These are phyloP conservation scores for Kuschelorhynchus macadamiae DNA, from an alignment of 2,888 invertebrate species.

Conservation along the genomic window DNA sequence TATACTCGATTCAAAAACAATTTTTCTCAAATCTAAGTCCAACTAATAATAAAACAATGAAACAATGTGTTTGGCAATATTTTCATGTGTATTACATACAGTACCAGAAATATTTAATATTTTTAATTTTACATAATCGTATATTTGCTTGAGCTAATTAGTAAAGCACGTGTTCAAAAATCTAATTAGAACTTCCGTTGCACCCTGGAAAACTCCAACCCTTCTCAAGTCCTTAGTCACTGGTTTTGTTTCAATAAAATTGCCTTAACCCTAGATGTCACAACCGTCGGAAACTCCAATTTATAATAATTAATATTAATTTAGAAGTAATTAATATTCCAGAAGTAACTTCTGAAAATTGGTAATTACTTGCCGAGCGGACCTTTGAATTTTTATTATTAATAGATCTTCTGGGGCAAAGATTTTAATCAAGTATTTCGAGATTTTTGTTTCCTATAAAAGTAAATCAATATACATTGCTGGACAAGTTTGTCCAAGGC, in stretches of 20 bases:
- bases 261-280: conserved; percentile 16
- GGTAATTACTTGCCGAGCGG: conserved; percentile 26
- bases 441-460: background rate
- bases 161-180: conserved; percentile 22
- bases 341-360: conserved; percentile 32
- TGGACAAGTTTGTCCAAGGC: no score
- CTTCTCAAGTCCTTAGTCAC: conserved; percentile 9
- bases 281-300: conserved; percentile 34
- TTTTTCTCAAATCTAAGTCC: no score
- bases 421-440: background rate
- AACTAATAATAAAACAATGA: no score
- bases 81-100: no score
- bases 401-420: background rate
- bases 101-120: no score
- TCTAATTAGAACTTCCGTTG: conserved; percentile 18
- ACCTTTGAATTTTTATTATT: conserved; percentile 12
- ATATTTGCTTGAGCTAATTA: no score
- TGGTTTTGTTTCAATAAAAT: conserved; percentile 23
- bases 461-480: no score
- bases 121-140: no score
- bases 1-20: no score
- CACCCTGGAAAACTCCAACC: conserved; percentile 1
- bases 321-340: conserved; percentile 38
- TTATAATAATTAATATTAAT: conserved; percentile 45
- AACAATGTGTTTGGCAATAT: no score